These are phyloP conservation scores for Pachyramphus minor DNA, from an alignment of 2,113 vertebrate species.

Conservation along the genomic window DNA sequence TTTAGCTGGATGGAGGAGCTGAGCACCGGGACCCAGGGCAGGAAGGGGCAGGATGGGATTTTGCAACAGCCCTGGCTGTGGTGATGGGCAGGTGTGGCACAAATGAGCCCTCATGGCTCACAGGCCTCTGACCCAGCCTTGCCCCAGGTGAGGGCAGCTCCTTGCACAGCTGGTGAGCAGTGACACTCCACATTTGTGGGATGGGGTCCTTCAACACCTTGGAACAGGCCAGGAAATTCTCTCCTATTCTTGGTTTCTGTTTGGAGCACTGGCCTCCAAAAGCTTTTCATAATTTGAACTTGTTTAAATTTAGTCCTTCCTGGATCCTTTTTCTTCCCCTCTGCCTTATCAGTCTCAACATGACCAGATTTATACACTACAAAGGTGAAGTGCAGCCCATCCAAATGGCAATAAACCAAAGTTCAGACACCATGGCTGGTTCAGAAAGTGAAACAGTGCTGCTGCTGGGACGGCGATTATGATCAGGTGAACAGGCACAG, in stretches of 20 bases:
- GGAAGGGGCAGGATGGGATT: neutral
- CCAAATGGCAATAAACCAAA: constrained; percentile 47
- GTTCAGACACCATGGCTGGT: neutral
- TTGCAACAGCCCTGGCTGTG: neutral
- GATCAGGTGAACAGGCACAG: neutral
- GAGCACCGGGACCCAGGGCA: neutral
- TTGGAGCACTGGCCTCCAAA: neutral
- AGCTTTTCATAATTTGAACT: neutral
- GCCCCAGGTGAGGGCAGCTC: neutral
- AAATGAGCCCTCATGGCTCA: neutral
- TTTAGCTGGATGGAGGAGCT: neutral
- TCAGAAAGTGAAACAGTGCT: neutral
- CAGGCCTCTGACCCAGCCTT: neutral
- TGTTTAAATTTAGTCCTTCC: neutral
- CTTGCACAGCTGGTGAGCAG: neutral
- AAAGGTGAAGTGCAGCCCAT: constrained; percentile 32
- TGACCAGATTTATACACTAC: constrained; percentile 18
- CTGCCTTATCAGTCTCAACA: neutral
- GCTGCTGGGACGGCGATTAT: neutral
- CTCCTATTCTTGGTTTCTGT: neutral
- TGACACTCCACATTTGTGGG: neutral
- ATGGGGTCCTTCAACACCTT: neutral
- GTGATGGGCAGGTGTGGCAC: neutral
- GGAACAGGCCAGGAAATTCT: neutral
- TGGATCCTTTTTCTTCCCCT: neutral